These are phyloP conservation scores for Euplexia lucipara DNA, from an alignment of 2,888 invertebrate species.

Conservation along the genomic window DNA sequence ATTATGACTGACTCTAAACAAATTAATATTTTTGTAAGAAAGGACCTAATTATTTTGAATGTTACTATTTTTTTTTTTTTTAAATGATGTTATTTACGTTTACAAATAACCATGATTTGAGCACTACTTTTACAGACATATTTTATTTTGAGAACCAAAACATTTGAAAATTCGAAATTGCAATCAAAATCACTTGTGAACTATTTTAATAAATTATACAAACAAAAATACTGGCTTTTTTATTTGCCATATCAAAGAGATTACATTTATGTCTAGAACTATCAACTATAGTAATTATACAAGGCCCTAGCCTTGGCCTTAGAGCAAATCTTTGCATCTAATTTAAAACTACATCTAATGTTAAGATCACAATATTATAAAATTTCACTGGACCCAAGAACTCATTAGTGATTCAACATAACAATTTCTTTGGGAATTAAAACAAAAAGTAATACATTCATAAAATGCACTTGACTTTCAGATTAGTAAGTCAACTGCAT, in stretches of 20 bases:
- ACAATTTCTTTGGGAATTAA: neutral
- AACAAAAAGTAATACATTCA: neutral
- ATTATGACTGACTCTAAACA: constrained; percentile 52
- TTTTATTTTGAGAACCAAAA: constrained; percentile 17
- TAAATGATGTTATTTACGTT: constrained; percentile 19
- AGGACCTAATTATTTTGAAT: constrained; percentile 23
- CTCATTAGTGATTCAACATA: too few species aligned
- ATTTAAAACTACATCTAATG: constrained; percentile 7
- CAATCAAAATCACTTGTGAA: constrained; percentile 34
- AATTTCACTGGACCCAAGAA: constrained; percentile 23
- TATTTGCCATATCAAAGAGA: constrained; percentile 33
- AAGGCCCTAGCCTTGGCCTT: neutral
- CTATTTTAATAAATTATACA: constrained; percentile 45
- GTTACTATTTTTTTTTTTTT: constrained; percentile 23
- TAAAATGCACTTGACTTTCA: neutral
- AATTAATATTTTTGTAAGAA: constrained; percentile 15
- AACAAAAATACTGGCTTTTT: constrained; percentile 52
- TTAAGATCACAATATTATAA: constrained; percentile 34
- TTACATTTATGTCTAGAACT: constrained; percentile 20
- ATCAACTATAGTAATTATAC: constrained; percentile 16
- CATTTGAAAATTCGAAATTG: constrained; percentile 14
- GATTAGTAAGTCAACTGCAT: too few species aligned
- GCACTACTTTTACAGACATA: constrained; percentile 12
- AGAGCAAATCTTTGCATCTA: constrained; percentile 11
- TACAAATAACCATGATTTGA: constrained; percentile 19